Percentiles rank a stretch among this genome's conserved stretches.
phyloP scores from a whole-genome alignment of 1,140 invertebrate species.

The Orchestia grillus region DNA sequence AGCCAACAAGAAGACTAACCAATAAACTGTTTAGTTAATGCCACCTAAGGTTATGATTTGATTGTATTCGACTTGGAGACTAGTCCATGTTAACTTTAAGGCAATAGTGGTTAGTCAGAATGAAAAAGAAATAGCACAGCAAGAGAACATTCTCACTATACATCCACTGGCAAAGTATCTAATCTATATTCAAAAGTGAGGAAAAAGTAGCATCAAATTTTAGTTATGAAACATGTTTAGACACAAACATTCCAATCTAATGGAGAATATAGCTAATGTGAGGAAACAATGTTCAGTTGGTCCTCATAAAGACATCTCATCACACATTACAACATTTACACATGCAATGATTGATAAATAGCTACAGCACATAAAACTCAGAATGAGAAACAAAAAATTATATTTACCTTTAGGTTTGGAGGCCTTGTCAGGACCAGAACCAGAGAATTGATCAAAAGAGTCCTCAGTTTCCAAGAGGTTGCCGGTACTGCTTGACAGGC shows the following conservation, averaged over 20 bases:
- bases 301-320: not conserved
- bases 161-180: not conserved
- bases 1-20: too few relatives aligned
- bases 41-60: too few relatives aligned
- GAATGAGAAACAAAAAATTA: not conserved
- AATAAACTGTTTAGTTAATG: too few relatives aligned
- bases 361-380: not conserved
- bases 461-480: not conserved
- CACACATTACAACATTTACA: not conserved
- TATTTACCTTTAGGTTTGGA: constrained; percentile 20
- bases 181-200: not conserved
- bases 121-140: not conserved
- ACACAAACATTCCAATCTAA: not conserved
- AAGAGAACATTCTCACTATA: not conserved
- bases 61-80: too few relatives aligned
- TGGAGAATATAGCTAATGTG: not conserved
- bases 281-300: not conserved
- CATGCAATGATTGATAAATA: not conserved
- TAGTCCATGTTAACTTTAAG: too few relatives aligned
- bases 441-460: not conserved
- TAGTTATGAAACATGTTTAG: not conserved
- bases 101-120: too few relatives aligned
- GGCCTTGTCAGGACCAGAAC: not conserved
- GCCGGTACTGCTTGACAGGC: not conserved
- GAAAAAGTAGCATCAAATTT: not conserved